These are phyloP conservation scores for Tragelaphus imberbis DNA, from an alignment of 2,113 vertebrate genomes.

Conservation along the genomic window DNA sequence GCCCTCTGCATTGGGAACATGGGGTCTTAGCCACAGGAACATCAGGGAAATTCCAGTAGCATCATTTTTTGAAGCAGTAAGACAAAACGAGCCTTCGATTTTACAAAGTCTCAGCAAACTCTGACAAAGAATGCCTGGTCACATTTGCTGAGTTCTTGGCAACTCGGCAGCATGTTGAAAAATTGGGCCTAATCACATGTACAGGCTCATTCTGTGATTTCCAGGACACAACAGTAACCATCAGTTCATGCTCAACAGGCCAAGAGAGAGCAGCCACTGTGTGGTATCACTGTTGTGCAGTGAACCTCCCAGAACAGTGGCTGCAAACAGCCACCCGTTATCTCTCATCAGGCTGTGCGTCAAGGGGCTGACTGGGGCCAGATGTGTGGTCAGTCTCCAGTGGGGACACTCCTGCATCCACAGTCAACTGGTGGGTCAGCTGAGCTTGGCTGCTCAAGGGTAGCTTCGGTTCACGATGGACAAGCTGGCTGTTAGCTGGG, in stretches of 20 bases:
- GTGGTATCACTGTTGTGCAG: fast-evolving
- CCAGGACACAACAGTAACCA: fast-evolving
- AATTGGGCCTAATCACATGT: fast-evolving
- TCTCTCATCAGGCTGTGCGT: neutral
- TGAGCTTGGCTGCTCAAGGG: neutral
- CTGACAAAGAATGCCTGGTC: neutral
- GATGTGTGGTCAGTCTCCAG: neutral
- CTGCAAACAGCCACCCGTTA: fast-evolving
- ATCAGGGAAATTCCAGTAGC: neutral
- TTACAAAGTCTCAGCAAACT: neutral
- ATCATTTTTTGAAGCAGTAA: neutral
- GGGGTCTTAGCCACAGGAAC: neutral
- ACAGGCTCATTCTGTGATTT: fast-evolving
- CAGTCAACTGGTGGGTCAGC: neutral
- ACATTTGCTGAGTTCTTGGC: neutral
- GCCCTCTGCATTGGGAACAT: neutral
- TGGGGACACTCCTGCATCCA: neutral
- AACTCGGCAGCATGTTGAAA: fast-evolving
- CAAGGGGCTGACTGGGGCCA: neutral
- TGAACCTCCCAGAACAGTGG: fast-evolving
- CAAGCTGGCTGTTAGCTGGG: neutral
- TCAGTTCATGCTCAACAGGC: fast-evolving
- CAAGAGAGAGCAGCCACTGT: neutral
- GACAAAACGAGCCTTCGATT: neutral
- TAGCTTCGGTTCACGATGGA: fast-evolving